phyloP scores from a whole-genome alignment of 2,888 invertebrate genomes.

The Prostheceraeus crozeri region DNA sequence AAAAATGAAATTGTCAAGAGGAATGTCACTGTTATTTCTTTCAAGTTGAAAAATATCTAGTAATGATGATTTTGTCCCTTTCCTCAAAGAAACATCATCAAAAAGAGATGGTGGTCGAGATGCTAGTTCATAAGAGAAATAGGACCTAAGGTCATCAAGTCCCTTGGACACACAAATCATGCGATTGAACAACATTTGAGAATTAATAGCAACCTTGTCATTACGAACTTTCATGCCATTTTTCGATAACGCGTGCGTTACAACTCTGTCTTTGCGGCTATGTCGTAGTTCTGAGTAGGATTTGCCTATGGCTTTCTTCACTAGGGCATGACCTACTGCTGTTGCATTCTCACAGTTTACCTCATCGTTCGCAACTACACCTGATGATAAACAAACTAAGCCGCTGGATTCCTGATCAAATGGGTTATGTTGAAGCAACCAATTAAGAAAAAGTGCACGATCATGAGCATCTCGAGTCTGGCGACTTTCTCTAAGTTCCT shows the following conservation, averaged over 20 bases:
- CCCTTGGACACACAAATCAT: conserved; percentile 35
- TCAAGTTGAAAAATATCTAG: too few relatives aligned
- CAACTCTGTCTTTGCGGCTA: conserved; percentile 26
- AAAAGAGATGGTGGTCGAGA: conserved; percentile 38
- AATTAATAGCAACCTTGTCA: conserved; percentile 20
- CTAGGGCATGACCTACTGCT: conserved; percentile 18
- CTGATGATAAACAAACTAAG: conserved; percentile 26
- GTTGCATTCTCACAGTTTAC: conserved; percentile 28
- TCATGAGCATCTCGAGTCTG: conserved; percentile 42
- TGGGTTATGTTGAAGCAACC: conserved; percentile 21
- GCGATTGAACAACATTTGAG: conserved; percentile 24
- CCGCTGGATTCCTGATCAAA: conserved; percentile 9
- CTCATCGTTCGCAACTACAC: conserved; percentile 17
- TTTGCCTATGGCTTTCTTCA: conserved; percentile 2
- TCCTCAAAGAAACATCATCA: conserved; percentile 33
- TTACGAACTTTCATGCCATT: conserved; percentile 16
- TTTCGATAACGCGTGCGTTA: conserved; percentile 1
- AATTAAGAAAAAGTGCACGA: neutral
- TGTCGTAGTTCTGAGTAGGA: conserved; percentile 19
- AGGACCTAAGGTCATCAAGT: conserved; percentile 32
- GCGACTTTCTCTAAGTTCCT: conserved; percentile 45
- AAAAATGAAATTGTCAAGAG: conserved; percentile 33
- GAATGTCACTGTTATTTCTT: conserved; percentile 3
- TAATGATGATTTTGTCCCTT: conserved; percentile 34
- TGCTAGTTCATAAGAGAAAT: conserved; percentile 36